Conservation (phyloP, 2,888 invertebrate genomes). For the Brachyopa scutellaris region DNA sequence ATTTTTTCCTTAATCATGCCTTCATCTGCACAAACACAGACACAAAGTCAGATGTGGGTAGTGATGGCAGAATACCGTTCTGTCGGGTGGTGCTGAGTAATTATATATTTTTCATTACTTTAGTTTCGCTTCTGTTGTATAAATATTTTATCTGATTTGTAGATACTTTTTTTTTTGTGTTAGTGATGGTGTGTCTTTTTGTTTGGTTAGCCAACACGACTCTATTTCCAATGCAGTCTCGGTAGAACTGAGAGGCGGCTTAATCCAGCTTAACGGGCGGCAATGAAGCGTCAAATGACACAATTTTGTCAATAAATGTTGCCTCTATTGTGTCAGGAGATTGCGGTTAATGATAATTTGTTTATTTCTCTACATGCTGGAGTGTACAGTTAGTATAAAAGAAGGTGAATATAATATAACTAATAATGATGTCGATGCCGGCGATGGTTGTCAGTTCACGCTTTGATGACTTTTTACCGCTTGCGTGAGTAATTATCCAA, state of each 20-base stretch:
- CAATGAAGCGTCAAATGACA: conserved; percentile 66
- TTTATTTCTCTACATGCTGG: conserved; percentile 19
- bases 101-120: conserved; percentile 68
- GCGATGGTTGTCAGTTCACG: conserved; percentile 48
- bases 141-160: conserved; percentile 67
- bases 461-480: conserved; percentile 44
- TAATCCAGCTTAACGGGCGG: conserved; percentile 39
- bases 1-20: conserved; percentile 13
- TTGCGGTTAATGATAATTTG: conserved; percentile 52
- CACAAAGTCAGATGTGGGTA: neutral
- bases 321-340: conserved; percentile 12
- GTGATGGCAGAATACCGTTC: neutral
- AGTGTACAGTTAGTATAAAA: conserved; percentile 41
- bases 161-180: conserved; percentile 1
- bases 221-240: neutral
- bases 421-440: conserved; percentile 60
- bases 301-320: conserved; percentile 52
- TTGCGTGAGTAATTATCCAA: conserved; percentile 64
- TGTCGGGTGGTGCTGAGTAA: conserved; percentile 42
- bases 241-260: too few relatives aligned
- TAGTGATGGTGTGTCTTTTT: neutral
- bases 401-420: conserved; percentile 58
- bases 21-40: conserved; percentile 20
- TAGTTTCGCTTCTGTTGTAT: conserved; percentile 63
- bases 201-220: conserved; percentile 2